Percentiles rank a stretch among this genome's conserved stretches.
phyloP scores from a whole-genome alignment of 2,888 invertebrate genomes.

The Ligdia adustata region DNA sequence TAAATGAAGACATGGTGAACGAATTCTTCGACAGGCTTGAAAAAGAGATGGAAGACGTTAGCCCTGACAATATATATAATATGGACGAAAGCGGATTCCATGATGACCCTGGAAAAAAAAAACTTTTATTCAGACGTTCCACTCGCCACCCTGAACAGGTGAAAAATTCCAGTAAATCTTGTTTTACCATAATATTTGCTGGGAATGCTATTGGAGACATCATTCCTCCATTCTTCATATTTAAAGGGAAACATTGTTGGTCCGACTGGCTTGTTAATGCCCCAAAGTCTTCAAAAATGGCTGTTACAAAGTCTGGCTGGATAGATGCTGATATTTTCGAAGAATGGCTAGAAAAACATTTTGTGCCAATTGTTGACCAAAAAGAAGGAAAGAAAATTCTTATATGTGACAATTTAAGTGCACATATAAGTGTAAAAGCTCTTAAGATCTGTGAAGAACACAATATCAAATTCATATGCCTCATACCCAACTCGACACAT shows the following conservation, averaged over 20 bases:
- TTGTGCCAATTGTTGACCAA: conserved; percentile 25
- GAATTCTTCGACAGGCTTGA: conserved; percentile 24
- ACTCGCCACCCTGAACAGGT: too few species aligned
- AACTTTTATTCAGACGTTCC: too few species aligned
- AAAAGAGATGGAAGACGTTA: conserved; percentile 22
- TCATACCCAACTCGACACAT: conserved; percentile 30
- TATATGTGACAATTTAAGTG: conserved; percentile 31
- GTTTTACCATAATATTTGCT: conserved; percentile 22
- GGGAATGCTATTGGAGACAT: conserved; percentile 27
- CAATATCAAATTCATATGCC: conserved; percentile 28
- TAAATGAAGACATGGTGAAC: conserved; percentile 26
- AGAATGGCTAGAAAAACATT: conserved; percentile 29
- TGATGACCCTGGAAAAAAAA: conserved; percentile 22
- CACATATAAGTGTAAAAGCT: conserved; percentile 28
- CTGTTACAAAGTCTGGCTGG: conserved; percentile 20
- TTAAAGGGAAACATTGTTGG: conserved; percentile 24
- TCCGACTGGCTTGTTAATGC: conserved; percentile 25
- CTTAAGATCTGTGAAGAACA: conserved; percentile 26
- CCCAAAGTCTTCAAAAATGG: conserved; percentile 17
- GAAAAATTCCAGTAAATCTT: conserved; percentile 21
- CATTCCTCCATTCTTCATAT: conserved; percentile 25
- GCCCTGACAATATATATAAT: conserved; percentile 25
- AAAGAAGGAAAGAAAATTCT: conserved; percentile 27
- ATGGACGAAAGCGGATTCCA: conserved; percentile 25
- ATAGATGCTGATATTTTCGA: conserved; percentile 29